Base-by-base conservation (phyloP, 2,888 invertebrate species). In the Orthosia gothica region DNA sequence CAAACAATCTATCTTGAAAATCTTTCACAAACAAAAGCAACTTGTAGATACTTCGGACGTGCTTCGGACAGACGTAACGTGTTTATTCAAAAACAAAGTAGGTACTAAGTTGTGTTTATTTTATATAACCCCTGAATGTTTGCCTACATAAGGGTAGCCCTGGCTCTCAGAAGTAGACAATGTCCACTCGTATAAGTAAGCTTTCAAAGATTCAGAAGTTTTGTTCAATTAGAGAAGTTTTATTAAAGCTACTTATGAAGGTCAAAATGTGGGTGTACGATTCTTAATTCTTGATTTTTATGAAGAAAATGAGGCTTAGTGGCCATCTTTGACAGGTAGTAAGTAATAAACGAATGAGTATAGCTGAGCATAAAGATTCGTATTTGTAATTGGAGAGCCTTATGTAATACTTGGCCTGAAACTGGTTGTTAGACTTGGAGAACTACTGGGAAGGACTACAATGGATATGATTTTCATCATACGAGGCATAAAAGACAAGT, bases 21-120 rank as follows among this genome's bases (percentile, higher is more conserved):
- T 20, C 12, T 11, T 49, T 59, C 4, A 45, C 49, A 62, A 67
- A 75, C 47, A 66, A 55, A 23, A 40, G 13, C 3, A 52, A 16
- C 20, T n/a, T 55, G 61, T 15, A 55, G 13, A 59, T 54, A 32
- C 20, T 74, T 64, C 9, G n/a, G 26, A 26, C 32, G 54, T 54
- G 23, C 20, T 74, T 64, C 9, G n/a, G 20, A 26, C 32, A 75
- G 23, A 47, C 50, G 54, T 74, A 52, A 77, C 13, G 13, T 80
- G 50, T 77, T 77, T 80, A 32, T 65, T n/a, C 16, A 11, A 12
- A 64, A 79, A 81, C 75, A 54, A 50, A 57, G 79, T 67, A 45
- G n/a, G 13, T 52, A 52, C 78, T 70, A 70, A n/a, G n/a, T 2
- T 32, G 23, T 50, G 81, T 74, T 80, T 75, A 57, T 66, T 66